Base-by-base conservation (phyloP, 1,140 invertebrate species). In the Galendromus occidentalis region DNA sequence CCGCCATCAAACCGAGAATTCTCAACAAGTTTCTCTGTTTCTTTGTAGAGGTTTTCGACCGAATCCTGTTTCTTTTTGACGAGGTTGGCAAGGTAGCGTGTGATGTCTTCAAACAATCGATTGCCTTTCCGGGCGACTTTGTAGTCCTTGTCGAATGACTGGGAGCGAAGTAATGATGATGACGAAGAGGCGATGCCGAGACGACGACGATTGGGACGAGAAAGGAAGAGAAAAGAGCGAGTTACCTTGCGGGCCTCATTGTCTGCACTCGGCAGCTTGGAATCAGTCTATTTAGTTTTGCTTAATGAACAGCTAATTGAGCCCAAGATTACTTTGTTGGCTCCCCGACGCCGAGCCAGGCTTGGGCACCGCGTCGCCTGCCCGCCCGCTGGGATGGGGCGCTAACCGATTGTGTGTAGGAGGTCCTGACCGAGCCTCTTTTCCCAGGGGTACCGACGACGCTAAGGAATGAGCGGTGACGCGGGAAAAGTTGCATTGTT, bases 11-110 rank as follows among this genome's bases (percentile, higher is more conserved):
- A 59, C 14, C 51, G 12, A 17, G 51, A 59, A 14, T 17, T 59
- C 51, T 59, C 51, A 0, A 59, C 51, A 33, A 59, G 51, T 33
- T 59, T 59, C 22, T 59, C 51, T 4, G 51, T 59, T 25, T 59
- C 51, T 29, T 33, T 25, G 25, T 59, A 59, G 51, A 59, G 51
- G 33, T 59, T 25, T 22, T 59, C 51, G 12, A 59, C 51, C 14
- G 51, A 59, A 20, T 59, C 51, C 33, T 59, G 51, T 25, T 59
- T 59, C 51, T 59, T 59, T 14, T 33, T 25, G 51, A 59, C 51
- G 20, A 59, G 51, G 51, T 59, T 59, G 51, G 51, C 51, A 29
- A 59, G 51, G 14, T 25, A 59, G 25, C 51, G 51, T 14, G 51
- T 59, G 51, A 59, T 59, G 22, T 59, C 51, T 9, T 59, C 51